phyloP scores from a whole-genome alignment of 2,888 invertebrate species.

The Drosophila niveifrons region DNA sequence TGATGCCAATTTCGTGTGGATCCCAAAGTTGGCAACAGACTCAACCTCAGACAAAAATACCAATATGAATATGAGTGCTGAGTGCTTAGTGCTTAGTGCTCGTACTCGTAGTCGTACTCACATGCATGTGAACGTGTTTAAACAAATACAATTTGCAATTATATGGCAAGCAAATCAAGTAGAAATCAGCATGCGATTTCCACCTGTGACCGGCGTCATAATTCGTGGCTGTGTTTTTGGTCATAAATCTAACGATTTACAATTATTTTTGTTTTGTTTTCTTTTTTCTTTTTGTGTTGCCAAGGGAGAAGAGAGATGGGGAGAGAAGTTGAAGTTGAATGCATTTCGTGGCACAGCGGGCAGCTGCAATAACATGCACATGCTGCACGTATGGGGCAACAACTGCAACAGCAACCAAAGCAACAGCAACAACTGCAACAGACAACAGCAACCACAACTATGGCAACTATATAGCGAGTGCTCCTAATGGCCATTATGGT shows the following conservation, averaged over 20 bases:
- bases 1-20: conserved; percentile 67
- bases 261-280: conserved; percentile 63
- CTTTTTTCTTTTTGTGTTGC: conserved; percentile 22
- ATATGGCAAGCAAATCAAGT: conserved; percentile 81
- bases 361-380: conserved; percentile 69
- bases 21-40: conserved; percentile 12
- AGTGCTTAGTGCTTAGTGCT: background rate
- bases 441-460: conserved; percentile 17
- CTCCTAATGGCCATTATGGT: conserved; percentile 77
- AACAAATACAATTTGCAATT: conserved; percentile 79
- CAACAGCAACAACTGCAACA: conserved; percentile 37
- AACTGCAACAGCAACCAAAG: conserved; percentile 41
- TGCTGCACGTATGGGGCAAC: conserved; percentile 47
- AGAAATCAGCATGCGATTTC: conserved; percentile 80
- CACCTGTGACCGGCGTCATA: conserved; percentile 81
- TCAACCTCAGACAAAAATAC: conserved; percentile 6
- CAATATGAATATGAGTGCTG: background rate
- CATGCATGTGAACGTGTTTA: conserved; percentile 71
- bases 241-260: conserved; percentile 81
- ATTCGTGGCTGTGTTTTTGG: conserved; percentile 79
- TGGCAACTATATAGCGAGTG: conserved; percentile 52
- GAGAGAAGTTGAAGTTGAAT: conserved; percentile 45
- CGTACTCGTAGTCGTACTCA: background rate
- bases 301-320: background rate
- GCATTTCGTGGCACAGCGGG: conserved; percentile 79